A percentile compares a stretch with the other conserved stretches of the same genome.
Evolutionary conservation across 2,113 vertebrate species (phyloP).

Genomic region (Saiga tatarica): DNA sequence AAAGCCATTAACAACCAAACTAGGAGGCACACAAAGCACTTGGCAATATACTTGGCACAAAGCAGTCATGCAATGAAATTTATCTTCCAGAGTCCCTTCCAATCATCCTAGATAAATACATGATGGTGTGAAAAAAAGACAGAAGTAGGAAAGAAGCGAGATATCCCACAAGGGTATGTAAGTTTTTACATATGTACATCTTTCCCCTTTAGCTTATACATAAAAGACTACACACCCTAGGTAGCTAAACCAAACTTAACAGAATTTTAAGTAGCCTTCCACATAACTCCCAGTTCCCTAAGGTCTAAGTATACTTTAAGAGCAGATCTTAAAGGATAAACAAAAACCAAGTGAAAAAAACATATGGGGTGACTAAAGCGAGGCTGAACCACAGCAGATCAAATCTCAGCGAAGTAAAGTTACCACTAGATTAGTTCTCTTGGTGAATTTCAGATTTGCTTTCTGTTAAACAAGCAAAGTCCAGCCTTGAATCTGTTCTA

Average conservation of each 20-base stretch:
- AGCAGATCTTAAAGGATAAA: background rate
- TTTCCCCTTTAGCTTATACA: background rate
- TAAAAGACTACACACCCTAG: background rate
- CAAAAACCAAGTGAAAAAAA: background rate
- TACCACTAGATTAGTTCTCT: background rate
- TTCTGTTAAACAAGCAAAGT: background rate
- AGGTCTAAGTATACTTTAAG: background rate
- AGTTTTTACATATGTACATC: background rate
- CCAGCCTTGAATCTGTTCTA: background rate
- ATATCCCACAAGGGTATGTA: background rate
- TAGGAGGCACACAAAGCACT: background rate
- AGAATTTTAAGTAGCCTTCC: background rate
- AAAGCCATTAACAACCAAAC: background rate
- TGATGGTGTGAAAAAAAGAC: background rate
- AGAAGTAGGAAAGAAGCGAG: background rate
- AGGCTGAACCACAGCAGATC: background rate
- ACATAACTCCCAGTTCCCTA: background rate
- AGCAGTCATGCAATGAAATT: background rate
- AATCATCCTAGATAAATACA: background rate
- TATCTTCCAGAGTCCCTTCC: background rate
- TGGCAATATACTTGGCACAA: background rate
- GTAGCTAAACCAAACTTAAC: background rate
- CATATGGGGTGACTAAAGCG: rapidly evolving
- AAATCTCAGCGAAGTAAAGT: background rate
- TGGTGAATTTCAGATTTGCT: background rate